Base-by-base conservation (phyloP, 2,113 vertebrate genomes). In the Fregata magnificens region DNA sequence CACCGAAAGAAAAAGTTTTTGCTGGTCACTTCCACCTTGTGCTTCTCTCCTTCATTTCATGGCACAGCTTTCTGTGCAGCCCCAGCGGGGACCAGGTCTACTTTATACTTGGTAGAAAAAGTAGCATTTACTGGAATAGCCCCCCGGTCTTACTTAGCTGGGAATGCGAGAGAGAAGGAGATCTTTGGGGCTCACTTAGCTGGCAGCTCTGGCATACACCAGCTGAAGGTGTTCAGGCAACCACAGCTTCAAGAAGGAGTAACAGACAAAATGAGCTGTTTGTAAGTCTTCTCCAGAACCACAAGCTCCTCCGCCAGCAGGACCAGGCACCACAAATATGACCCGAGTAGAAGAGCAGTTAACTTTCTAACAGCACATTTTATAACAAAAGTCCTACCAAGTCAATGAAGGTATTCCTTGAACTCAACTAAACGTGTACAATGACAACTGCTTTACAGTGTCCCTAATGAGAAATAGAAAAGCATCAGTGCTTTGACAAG, bases 11-110 rank as follows among this genome's bases (percentile, higher is more conserved):
- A 58, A 63, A 34, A n/a, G 32, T 15, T 36, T 40, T 47, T 31
- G 21, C 49, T 44, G 42, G 24, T 73, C 29, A 19, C 25, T 62
- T 52, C 29, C 49, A 69, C 25, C 22, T 29, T 20, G 15, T 20
- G 25, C 29, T 50, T 16, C 45, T 71, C 45, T 66, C 49, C 52
- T 47, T 61, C 2, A 0, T 34, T 31, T 12, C 29, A 36, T 13
- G 14, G 49, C 61, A 79, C 25, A 36, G 15, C 22, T 32, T 40
- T 32, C 29, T 10, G 21, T 3, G 5, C 4, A 36, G 61, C 38
- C 34, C 34, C 0, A 1, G 29, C 2, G 1, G 24, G 5, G 34
- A 56, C 21, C 15, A 32, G 11, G 6, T 47, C 16, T 29, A 42
- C 24, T 49, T 72, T 40, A 12, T 14, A 36, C 5, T 18, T 61